phyloP scores from a whole-genome alignment of 2,113 vertebrate genomes.

The Paracanthobrama guichenoti region DNA sequence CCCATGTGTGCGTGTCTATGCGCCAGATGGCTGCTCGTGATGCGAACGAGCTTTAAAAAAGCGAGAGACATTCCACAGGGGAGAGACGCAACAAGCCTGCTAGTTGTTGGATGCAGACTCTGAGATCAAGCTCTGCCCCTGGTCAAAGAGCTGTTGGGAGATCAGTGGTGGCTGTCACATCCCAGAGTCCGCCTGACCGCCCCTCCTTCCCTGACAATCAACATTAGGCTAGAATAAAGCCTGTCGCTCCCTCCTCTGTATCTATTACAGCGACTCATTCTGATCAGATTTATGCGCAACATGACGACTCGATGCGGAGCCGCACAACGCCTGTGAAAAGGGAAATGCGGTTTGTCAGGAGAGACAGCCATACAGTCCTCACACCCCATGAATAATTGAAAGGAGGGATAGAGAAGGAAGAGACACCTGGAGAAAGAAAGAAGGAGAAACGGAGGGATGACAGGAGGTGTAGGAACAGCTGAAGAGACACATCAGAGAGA shows the following conservation, averaged over 20 bases:
- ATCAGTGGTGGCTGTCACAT: conserved; percentile 25
- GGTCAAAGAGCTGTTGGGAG: conserved; percentile 42
- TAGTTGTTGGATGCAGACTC: conserved; percentile 44
- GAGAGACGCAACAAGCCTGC: conserved; percentile 56
- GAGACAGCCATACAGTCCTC: conserved; percentile 57
- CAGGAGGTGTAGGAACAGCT: conserved; percentile 51
- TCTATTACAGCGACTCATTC: conserved; percentile 41
- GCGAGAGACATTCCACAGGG: conserved; percentile 51
- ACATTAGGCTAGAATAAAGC: conserved; percentile 41
- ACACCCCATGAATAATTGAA: conserved; percentile 59
- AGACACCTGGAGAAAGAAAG: conserved; percentile 42
- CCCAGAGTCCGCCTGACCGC: conserved; percentile 15
- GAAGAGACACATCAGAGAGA: conserved; percentile 52
- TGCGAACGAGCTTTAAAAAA: conserved; percentile 48
- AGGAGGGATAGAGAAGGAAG: conserved; percentile 51
- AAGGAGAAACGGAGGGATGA: conserved; percentile 50
- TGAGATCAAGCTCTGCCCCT: conserved; percentile 51
- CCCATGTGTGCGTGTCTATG: conserved; percentile 41
- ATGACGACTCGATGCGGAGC: conserved; percentile 41
- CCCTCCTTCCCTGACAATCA: conserved; percentile 37
- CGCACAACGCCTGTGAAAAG: conserved; percentile 37
- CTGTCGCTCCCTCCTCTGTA: not conserved
- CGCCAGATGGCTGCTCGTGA: conserved; percentile 56
- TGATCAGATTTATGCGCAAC: conserved; percentile 45
- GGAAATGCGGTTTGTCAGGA: conserved; percentile 57